A percentile compares a stretch with the other conserved stretches of the same genome.
These are phyloP conservation scores for Lepisosteus osseus DNA, from an alignment of 2,113 vertebrate species.

Conservation along the genomic window DNA sequence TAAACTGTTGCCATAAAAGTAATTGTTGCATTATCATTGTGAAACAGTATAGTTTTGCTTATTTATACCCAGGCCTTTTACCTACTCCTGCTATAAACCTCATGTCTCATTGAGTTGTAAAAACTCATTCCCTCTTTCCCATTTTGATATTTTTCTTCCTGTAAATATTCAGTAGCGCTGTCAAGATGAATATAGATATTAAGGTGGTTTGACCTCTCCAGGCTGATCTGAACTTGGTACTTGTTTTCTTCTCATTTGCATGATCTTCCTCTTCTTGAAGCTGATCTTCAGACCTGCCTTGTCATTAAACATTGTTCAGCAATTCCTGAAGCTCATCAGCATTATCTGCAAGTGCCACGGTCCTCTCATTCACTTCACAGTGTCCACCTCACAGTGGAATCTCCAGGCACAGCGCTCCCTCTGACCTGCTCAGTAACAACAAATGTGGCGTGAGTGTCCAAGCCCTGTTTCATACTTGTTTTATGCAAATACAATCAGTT, in stretches of 20 bases:
- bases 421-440: background rate
- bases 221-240: background rate
- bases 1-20: no score
- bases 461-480: background rate
- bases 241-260: background rate
- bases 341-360: background rate
- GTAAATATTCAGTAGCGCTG: background rate
- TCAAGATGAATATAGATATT: background rate
- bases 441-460: background rate
- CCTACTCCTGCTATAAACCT: no score
- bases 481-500: background rate
- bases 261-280: constrained; percentile 1
- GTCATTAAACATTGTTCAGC: background rate
- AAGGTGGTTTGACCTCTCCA: background rate
- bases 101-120: background rate
- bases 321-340: constrained; percentile 6
- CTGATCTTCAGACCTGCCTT: constrained; percentile 3
- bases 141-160: background rate
- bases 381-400: background rate
- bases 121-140: background rate
- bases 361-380: no score
- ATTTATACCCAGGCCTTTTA: no score
- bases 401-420: background rate
- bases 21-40: no score
- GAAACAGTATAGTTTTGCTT: no score